Conservation (phyloP, 2,797 vertebrate genomes). For the Lepilemur septentrionalis region DNA sequence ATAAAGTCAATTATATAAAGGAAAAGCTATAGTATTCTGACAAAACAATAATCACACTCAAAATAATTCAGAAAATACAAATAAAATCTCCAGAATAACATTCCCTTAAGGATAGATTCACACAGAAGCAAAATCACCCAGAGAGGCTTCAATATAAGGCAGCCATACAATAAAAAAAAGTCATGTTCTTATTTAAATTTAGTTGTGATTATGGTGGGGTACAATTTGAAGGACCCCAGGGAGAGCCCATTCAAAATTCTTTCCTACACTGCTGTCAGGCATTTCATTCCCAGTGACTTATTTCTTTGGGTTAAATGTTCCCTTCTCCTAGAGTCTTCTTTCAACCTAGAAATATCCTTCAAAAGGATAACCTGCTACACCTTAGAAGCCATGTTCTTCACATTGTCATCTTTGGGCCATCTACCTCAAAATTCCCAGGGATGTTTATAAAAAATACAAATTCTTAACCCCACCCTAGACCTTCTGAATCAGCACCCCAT, state of each 20-base stretch:
- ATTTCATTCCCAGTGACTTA: background rate
- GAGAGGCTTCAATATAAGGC: background rate
- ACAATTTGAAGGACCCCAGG: background rate
- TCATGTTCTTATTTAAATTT: background rate
- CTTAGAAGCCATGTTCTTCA: background rate
- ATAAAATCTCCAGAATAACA: slow-evolving; percentile 39
- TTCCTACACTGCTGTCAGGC: background rate
- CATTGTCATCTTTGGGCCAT: background rate
- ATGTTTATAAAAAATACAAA: background rate
- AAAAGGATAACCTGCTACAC: slow-evolving; percentile 14
- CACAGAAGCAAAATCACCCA: slow-evolving; percentile 11
- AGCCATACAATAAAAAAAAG: background rate
- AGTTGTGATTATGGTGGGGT: background rate
- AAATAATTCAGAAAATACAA: slow-evolving; percentile 68
- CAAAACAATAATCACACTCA: slow-evolving; percentile 63
- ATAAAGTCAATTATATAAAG: slow-evolving; percentile 64
- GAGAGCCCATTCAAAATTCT: background rate
- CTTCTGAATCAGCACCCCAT: slow-evolving; percentile 7
- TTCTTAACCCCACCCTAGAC: background rate
- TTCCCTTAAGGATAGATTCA: slow-evolving; percentile 21
- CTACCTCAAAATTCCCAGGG: background rate
- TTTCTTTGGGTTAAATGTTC: background rate
- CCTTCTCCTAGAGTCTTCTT: slow-evolving; percentile 16
- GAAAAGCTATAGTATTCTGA: slow-evolving; percentile 64
- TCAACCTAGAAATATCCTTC: slow-evolving; percentile 30